A percentile compares a stretch with the other conserved stretches of the same genome.
phyloP scores from a whole-genome alignment of 2,797 vertebrate species.

The Naso thynnoides region DNA sequence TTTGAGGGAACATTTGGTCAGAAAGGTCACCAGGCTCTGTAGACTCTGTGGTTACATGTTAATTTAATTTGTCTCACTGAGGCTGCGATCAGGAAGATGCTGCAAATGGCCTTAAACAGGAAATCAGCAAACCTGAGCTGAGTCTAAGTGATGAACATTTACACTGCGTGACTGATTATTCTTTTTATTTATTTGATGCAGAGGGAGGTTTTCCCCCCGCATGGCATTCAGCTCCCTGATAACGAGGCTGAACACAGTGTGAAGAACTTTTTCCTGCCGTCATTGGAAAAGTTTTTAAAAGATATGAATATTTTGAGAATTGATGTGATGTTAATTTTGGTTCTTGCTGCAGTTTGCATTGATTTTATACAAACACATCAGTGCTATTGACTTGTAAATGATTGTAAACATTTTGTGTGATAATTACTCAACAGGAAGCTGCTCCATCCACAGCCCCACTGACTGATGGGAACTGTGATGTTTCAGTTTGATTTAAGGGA shows the following conservation, averaged over 20 bases:
- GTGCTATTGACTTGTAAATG: conserved; percentile 7
- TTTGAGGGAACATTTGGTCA: background rate
- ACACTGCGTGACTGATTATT: conserved; percentile 4
- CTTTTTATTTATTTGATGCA: conserved; percentile 52
- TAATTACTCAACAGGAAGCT: background rate
- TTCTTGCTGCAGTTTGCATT: conserved; percentile 4
- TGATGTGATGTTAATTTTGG: conserved; percentile 4
- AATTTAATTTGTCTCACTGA: background rate
- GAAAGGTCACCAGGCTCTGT: conserved; percentile 2
- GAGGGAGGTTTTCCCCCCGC: background rate
- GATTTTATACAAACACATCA: conserved; percentile 5
- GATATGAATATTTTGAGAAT: conserved; percentile 9
- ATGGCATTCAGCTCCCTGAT: background rate
- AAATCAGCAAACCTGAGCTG: conserved; percentile 3
- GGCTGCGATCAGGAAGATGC: background rate
- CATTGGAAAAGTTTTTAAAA: background rate
- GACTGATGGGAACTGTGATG: background rate
- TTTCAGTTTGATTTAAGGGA: conserved; percentile 1
- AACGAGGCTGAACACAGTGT: background rate
- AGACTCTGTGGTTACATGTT: background rate
- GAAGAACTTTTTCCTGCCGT: conserved; percentile 9
- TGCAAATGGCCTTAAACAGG: conserved; percentile 9
- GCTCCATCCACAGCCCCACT: background rate
- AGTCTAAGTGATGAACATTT: background rate
- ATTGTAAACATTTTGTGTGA: conserved; percentile 11